These are phyloP conservation scores for Hirundo rustica DNA, from an alignment of 2,797 vertebrate species.

Conservation along the genomic window DNA sequence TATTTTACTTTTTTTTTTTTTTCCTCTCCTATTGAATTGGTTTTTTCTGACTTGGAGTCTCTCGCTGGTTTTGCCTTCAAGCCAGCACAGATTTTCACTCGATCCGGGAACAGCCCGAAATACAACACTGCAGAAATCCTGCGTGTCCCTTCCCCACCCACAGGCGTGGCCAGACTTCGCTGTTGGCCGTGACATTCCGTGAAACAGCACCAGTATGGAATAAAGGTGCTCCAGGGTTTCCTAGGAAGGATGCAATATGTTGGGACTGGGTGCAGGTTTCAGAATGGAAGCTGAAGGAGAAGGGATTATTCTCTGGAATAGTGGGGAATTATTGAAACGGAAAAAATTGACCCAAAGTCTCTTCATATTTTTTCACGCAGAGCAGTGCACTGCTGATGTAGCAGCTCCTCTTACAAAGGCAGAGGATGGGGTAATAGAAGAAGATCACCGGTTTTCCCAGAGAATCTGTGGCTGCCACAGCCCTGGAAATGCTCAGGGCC, in stretches of 20 bases:
- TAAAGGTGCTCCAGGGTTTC: not conserved
- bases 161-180: not conserved
- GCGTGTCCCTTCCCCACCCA: not conserved
- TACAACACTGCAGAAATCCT: not conserved
- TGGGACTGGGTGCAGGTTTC: not conserved
- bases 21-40: too few relatives aligned
- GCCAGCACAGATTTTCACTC: too few relatives aligned
- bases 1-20: too few relatives aligned
- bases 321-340: not conserved
- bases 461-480: not conserved
- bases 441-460: not conserved
- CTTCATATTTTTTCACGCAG: not conserved
- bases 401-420: not conserved
- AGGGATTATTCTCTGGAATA: not conserved
- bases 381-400: not conserved
- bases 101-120: not conserved
- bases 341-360: not conserved
- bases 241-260: not conserved
- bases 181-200: not conserved
- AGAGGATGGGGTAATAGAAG: not conserved
- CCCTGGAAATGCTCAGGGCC: not conserved
- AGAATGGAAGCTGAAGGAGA: not conserved
- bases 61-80: too few relatives aligned
- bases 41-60: too few relatives aligned
- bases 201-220: not conserved